These are phyloP conservation scores for Drosophila micromelanica DNA, from an alignment of 1,140 invertebrate species.

Conservation along the genomic window DNA sequence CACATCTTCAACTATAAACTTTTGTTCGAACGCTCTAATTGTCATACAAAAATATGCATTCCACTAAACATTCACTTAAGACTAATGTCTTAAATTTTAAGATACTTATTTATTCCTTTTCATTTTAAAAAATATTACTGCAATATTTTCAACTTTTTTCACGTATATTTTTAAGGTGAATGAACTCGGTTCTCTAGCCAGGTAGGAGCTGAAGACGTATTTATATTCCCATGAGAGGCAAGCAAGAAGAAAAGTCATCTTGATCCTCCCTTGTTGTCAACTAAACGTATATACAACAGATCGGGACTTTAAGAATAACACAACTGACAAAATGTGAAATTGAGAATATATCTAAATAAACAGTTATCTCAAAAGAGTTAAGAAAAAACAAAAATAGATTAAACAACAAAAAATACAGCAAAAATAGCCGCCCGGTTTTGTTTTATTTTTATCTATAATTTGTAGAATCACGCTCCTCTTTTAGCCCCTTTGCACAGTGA, in stretches of 20 bases:
- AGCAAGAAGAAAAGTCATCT: slow-evolving; percentile 13
- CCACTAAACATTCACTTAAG: too few species aligned
- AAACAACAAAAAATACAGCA: slow-evolving; percentile 28
- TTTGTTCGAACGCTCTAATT: too few species aligned
- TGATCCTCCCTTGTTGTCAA: slow-evolving; percentile 53
- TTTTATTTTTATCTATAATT: slow-evolving; percentile 37
- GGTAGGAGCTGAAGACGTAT: slow-evolving; percentile 45
- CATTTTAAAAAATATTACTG: too few species aligned
- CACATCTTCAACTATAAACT: too few species aligned
- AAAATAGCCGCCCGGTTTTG: not conserved
- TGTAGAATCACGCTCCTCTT: slow-evolving; percentile 73
- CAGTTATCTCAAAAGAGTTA: not conserved
- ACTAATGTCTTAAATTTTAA: too few species aligned
- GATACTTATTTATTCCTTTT: too few species aligned
- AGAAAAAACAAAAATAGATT: slow-evolving; percentile 1
- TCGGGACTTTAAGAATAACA: slow-evolving; percentile 4
- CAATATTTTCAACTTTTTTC: not conserved
- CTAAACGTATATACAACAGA: slow-evolving; percentile 51
- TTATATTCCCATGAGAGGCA: slow-evolving; percentile 27
- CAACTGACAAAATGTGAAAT: slow-evolving; percentile 16
- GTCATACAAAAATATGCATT: too few species aligned
- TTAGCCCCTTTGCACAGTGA: slow-evolving; percentile 70
- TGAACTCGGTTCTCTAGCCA: slow-evolving; percentile 55
- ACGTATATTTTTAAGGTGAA: slow-evolving; percentile 47
- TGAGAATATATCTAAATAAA: not conserved